Percentiles rank a stretch among this genome's conserved stretches.
Evolutionary conservation across 2,888 invertebrate species (phyloP).

Genomic region (Dioctria rufipes): DNA sequence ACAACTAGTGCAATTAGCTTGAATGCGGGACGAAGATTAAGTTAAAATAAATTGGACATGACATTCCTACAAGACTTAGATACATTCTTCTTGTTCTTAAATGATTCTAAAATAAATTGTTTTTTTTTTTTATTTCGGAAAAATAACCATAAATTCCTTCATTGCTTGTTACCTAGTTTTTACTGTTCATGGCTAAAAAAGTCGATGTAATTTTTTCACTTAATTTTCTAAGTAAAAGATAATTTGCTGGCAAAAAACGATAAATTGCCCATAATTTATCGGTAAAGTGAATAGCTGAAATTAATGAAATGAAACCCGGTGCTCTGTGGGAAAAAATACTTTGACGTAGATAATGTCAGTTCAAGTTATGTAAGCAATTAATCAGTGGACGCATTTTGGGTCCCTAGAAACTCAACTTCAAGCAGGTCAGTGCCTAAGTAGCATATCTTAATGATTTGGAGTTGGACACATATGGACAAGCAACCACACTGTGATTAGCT

Average conservation of each 20-base stretch:
- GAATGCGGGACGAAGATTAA: too few relatives aligned
- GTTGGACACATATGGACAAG: neutral
- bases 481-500: slow-evolving; percentile 33
- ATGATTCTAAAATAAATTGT: too few relatives aligned
- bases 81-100: too few relatives aligned
- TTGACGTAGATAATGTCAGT: slow-evolving; percentile 35
- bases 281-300: slow-evolving; percentile 7
- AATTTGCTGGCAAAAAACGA: neutral
- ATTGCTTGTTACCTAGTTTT: too few relatives aligned
- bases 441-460: neutral
- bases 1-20: too few relatives aligned
- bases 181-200: too few relatives aligned
- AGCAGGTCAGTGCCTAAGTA: too few relatives aligned
- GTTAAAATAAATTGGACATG: too few relatives aligned
- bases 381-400: slow-evolving; percentile 23
- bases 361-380: slow-evolving; percentile 23
- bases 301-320: neutral
- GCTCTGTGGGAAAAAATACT: slow-evolving; percentile 41
- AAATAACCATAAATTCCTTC: too few relatives aligned
- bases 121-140: too few relatives aligned
- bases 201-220: too few relatives aligned
- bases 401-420: neutral
- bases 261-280: neutral
- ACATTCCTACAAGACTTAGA: too few relatives aligned
- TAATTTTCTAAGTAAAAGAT: neutral